phyloP scores from a whole-genome alignment of 2,888 invertebrate species.

The Nephrotoma flavescens region DNA sequence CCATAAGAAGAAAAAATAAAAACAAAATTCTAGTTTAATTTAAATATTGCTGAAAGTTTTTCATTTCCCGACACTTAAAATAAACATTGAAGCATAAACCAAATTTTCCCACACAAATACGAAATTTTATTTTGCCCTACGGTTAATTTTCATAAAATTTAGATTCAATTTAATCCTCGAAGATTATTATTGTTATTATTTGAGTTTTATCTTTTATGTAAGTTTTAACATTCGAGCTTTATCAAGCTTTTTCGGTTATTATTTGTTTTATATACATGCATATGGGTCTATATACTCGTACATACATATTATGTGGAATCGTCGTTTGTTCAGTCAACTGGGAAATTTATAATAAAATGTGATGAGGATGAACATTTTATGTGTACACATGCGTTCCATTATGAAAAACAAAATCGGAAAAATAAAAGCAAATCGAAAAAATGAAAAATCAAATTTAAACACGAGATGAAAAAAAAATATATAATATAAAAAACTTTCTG shows the following conservation, averaged over 20 bases:
- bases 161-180: neutral
- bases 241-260: neutral
- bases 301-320: neutral
- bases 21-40: no score
- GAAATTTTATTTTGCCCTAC: neutral
- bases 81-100: no score
- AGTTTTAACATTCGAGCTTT: neutral
- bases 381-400: neutral
- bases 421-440: neutral
- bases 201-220: neutral
- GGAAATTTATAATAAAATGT: neutral
- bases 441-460: neutral
- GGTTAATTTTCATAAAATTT: neutral
- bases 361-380: neutral
- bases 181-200: neutral
- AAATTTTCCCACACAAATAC: no score
- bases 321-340: neutral
- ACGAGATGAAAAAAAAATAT: neutral
- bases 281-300: neutral
- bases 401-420: neutral
- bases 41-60: no score
- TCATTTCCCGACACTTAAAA: no score
- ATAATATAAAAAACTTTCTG: neutral
- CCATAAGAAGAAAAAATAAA: no score
- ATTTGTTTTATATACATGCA: neutral